These are phyloP conservation scores for Sebastes glaucus DNA, from an alignment of 2,797 vertebrate species.

Conservation along the genomic window DNA sequence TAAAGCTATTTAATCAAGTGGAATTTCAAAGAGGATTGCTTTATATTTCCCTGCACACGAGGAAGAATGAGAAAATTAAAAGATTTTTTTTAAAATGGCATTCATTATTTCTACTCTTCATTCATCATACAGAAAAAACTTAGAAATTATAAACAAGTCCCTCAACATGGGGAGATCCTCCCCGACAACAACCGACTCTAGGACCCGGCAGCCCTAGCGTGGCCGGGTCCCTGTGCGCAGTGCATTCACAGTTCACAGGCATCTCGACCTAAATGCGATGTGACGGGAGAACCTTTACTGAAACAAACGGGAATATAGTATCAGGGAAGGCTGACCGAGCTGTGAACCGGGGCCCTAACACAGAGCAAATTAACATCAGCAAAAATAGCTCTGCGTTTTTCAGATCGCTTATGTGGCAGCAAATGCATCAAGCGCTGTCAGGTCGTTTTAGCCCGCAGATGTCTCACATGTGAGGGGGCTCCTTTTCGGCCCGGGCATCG, in stretches of 20 bases:
- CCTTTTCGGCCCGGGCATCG: neutral
- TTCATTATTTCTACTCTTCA: neutral
- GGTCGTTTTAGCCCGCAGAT: constrained; percentile 74
- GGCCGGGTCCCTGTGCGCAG: constrained; percentile 73
- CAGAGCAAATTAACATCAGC: constrained; percentile 92
- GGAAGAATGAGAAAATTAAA: neutral
- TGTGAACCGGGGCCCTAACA: constrained; percentile 88
- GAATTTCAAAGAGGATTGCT: neutral
- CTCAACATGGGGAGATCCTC: neutral
- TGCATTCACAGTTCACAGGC: constrained; percentile 90
- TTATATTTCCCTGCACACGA: neutral
- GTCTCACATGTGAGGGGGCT: constrained; percentile 23
- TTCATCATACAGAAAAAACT: neutral
- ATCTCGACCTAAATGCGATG: constrained; percentile 82
- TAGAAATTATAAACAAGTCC: neutral
- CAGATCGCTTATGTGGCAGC: constrained; percentile 78
- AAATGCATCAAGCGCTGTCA: constrained; percentile 77
- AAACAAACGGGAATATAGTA: constrained; percentile 90
- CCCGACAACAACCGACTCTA: constrained; percentile 16
- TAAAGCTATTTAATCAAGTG: neutral
- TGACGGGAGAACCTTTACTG: constrained; percentile 90
- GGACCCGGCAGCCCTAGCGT: constrained; percentile 67
- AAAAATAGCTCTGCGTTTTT: constrained; percentile 81
- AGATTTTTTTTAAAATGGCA: too few species aligned
- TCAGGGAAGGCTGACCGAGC: constrained; percentile 94